phyloP scores from a whole-genome alignment of 2,888 invertebrate genomes.

The Stenichneumon culpator region DNA sequence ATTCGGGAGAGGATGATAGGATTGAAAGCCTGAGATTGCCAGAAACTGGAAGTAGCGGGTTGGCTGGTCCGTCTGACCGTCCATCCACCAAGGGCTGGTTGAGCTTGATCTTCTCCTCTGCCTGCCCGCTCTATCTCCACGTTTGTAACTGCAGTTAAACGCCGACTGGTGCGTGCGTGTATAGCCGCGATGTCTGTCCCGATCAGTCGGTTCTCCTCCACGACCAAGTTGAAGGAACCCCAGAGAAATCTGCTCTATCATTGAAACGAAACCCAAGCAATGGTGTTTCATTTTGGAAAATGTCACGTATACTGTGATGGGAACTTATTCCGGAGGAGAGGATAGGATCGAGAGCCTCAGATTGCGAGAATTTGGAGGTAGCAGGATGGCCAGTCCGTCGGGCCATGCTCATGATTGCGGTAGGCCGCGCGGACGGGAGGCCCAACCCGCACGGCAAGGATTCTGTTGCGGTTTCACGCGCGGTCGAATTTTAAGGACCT shows the following conservation, averaged over 20 bases:
- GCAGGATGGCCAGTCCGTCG: conserved; percentile 13
- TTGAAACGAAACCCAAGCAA: not conserved
- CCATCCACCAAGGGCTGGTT: conserved; percentile 45
- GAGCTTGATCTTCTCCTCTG: conserved; percentile 49
- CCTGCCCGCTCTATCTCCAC: not conserved
- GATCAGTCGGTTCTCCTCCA: not conserved
- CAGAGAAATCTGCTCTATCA: not conserved
- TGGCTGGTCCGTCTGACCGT: conserved; percentile 28
- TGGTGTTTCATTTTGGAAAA: not conserved
- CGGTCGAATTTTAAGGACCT: conserved; percentile 73
- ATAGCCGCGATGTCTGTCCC: conserved; percentile 4
- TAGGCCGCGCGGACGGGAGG: conserved; percentile 51
- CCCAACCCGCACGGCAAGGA: conserved; percentile 25
- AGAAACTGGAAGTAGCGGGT: not conserved
- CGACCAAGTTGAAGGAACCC: not conserved
- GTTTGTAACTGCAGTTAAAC: conserved; percentile 26
- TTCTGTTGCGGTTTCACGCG: conserved; percentile 71
- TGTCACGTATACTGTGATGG: not conserved
- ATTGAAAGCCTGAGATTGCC: conserved; percentile 17
- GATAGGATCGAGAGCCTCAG: conserved; percentile 11
- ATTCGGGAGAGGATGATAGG: not conserved
- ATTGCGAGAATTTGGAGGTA: conserved; percentile 5
- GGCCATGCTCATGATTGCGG: conserved; percentile 66
- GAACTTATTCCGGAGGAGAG: not conserved
- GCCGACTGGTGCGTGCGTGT: not conserved